phyloP scores from a whole-genome alignment of 2,113 vertebrate species.

The Electrona antarctica region DNA sequence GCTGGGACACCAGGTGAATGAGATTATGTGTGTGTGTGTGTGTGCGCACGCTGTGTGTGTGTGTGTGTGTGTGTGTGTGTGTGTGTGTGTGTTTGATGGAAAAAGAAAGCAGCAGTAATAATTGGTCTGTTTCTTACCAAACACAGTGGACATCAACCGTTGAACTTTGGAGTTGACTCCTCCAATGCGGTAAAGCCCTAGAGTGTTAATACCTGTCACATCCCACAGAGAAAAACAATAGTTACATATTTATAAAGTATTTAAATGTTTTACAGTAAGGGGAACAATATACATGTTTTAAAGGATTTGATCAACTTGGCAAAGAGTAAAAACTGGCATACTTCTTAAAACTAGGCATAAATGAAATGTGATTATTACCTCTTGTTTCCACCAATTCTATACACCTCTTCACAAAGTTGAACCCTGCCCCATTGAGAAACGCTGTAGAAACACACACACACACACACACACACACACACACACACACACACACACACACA shows the following conservation, averaged over 20 bases:
- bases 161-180: conserved; percentile 99
- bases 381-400: conserved; percentile 91
- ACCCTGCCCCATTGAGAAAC: conserved; percentile 93
- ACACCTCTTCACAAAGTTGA: conserved; percentile 93
- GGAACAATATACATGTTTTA: too few species aligned
- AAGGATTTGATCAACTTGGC: not conserved
- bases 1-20: too few species aligned
- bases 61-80: too few species aligned
- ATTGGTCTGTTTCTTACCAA: conserved; percentile 81
- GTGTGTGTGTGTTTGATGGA: too few species aligned
- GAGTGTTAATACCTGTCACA: conserved; percentile 86
- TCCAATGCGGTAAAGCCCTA: conserved; percentile 95
- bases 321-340: not conserved
- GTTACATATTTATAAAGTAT: not conserved
- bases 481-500: too few species aligned
- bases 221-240: conserved; percentile 2
- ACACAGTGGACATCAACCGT: conserved; percentile 92
- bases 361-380: conserved; percentile 72
- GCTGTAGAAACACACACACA: conserved; percentile 73
- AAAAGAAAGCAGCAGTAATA: too few species aligned
- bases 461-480: not conserved
- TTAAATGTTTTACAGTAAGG: too few species aligned
- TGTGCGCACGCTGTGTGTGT: too few species aligned
- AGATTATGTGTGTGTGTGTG: too few species aligned
- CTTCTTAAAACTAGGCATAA: conserved; percentile 1